phyloP scores from a whole-genome alignment of 2,888 invertebrate species.

The Ophraella communa region DNA sequence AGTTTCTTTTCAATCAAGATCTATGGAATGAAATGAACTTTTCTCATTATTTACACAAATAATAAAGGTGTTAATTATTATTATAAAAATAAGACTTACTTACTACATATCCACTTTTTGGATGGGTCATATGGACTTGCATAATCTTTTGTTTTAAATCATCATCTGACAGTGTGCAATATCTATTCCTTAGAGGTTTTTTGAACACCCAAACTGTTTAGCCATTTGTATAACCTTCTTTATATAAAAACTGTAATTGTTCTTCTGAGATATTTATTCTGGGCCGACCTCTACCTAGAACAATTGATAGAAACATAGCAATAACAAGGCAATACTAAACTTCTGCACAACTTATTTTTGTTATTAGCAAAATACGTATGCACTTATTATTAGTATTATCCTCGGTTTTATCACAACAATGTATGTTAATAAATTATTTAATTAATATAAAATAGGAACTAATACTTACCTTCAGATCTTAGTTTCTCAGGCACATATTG shows the following conservation, averaged over 20 bases:
- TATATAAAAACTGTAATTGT: neutral
- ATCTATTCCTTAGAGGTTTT: too few relatives aligned
- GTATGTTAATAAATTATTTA: neutral
- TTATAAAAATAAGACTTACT: too few relatives aligned
- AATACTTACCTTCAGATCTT: neutral
- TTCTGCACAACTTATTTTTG: neutral
- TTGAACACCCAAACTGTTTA: too few relatives aligned
- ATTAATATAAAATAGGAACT: slow-evolving; percentile 1
- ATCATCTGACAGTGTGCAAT: too few relatives aligned
- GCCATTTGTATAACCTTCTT: too few relatives aligned
- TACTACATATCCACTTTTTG: too few relatives aligned
- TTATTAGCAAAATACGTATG: neutral
- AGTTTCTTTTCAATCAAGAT: too few relatives aligned
- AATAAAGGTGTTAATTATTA: too few relatives aligned
- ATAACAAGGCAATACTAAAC: neutral
- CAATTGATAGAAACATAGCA: neutral
- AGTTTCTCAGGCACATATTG: slow-evolving; percentile 2
- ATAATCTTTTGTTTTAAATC: too few relatives aligned
- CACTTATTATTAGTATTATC: slow-evolving; percentile 3
- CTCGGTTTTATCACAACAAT: slow-evolving; percentile 1
- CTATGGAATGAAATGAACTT: too few relatives aligned
- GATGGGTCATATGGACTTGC: too few relatives aligned
- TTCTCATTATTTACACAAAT: too few relatives aligned
- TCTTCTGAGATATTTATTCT: slow-evolving; percentile 1
- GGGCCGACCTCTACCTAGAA: slow-evolving; percentile 3